These are phyloP conservation scores for Phataginus tricuspis DNA, from an alignment of 2,797 vertebrate species.

Conservation along the genomic window DNA sequence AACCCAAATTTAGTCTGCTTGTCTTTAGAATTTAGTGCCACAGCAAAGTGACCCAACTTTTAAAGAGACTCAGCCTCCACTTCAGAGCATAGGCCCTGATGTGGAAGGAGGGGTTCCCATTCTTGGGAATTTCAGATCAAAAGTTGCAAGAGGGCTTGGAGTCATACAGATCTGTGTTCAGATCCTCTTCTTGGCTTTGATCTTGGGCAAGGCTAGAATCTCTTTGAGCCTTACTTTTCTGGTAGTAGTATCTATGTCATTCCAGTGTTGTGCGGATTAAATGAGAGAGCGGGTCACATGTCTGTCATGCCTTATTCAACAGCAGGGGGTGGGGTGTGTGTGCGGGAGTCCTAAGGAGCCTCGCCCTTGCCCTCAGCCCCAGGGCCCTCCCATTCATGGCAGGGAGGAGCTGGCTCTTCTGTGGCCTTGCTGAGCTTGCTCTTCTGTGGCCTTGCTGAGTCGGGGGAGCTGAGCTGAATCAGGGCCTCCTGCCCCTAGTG, in stretches of 20 bases:
- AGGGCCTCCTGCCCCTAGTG: neutral
- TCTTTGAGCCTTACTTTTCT: constrained; percentile 44
- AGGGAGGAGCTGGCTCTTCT: neutral
- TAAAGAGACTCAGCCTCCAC: neutral
- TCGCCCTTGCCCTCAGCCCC: neutral
- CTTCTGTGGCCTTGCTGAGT: no score
- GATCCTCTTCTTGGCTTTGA: neutral
- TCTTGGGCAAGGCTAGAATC: neutral
- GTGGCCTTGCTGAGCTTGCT: no score
- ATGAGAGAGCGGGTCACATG: neutral
- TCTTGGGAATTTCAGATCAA: neutral
- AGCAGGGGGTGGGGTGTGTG: no score
- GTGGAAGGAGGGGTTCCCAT: neutral
- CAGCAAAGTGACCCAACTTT: neutral
- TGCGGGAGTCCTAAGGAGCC: neutral
- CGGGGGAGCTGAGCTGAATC: neutral
- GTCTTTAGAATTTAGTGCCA: neutral
- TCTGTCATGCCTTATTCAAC: neutral
- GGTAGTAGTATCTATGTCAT: neutral
- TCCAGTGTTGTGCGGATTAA: neutral
- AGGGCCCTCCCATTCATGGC: neutral
- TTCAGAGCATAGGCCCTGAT: neutral
- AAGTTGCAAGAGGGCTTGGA: neutral
- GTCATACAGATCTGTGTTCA: neutral
- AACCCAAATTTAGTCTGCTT: neutral